phyloP scores from a whole-genome alignment of 2,113 vertebrate genomes.

The Lophius piscatorius region DNA sequence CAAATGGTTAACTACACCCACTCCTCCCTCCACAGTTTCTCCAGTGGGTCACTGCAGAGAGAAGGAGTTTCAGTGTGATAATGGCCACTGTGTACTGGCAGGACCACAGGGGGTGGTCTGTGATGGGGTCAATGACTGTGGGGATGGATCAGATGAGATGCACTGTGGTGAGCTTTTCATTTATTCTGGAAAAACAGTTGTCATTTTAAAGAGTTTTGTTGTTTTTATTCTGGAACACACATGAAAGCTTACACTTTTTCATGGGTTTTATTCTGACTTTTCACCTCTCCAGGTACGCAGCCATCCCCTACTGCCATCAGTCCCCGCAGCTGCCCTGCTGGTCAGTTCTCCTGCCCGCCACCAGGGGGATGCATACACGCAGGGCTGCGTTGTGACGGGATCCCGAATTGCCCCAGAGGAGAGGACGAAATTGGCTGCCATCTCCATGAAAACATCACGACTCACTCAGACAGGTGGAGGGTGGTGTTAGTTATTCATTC shows the following conservation, averaged over 20 bases:
- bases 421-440: slow-evolving; percentile 81
- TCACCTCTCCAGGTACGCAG: slow-evolving; percentile 55
- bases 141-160: slow-evolving; percentile 81
- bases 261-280: not conserved
- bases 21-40: slow-evolving; percentile 3
- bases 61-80: slow-evolving; percentile 78
- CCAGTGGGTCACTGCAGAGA: slow-evolving; percentile 56
- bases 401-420: slow-evolving; percentile 75
- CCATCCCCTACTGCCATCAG: slow-evolving; percentile 56
- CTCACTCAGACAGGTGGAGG: slow-evolving; percentile 52
- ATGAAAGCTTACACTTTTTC: not conserved
- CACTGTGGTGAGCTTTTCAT: slow-evolving; percentile 74
- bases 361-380: slow-evolving; percentile 76
- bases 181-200: not conserved
- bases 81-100: slow-evolving; percentile 76
- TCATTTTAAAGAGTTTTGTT: not conserved
- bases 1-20: slow-evolving; percentile 36
- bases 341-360: slow-evolving; percentile 79
- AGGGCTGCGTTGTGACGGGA: slow-evolving; percentile 72
- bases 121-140: slow-evolving; percentile 81
- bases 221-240: not conserved
- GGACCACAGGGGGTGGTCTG: slow-evolving; percentile 77
- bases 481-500: not conserved
- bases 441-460: slow-evolving; percentile 16
- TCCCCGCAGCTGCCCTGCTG: slow-evolving; percentile 47